Evolutionary conservation across 1,140 invertebrate species (phyloP), one percentile per base, ranked within the genome.

Genomic region (Laupala kohalensis): DNA sequence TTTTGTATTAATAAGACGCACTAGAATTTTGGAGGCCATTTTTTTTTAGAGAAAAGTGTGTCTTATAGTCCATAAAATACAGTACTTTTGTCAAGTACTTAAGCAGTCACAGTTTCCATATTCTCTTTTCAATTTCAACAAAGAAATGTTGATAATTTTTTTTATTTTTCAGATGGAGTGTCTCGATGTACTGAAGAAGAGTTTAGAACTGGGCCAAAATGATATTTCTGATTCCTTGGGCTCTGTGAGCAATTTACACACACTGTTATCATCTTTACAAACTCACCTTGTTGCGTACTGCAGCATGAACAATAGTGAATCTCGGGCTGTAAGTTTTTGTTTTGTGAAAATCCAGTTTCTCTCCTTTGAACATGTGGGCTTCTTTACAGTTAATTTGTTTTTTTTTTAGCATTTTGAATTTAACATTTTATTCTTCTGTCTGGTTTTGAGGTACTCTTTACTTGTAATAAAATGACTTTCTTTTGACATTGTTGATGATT

Each of bases 261-360:
- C 81, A 19, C 77, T 88, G 6, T 76, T 89, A 19, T 83, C 85
- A 13, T 85, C 84, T 5, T 76, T 89, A 24, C 87, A 89, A 75
- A 86, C 85, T 77, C 87, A 89, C 78, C 74, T 88, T 71, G 76
- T 88, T 71, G 84, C 86, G 0, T 83, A 84, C 74, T 76, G 76
- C 74, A 74, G 74, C 71, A 37, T 68, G 24, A 67, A 71, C 26
- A 66, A 67, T 1, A 25, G 72, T 63, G 12, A 69, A 6, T 67
- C 13, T 28, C 53, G 62, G 25, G 3, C 25, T 12, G 37, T 72
- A 53, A 73, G 72, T 71, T 29, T 13, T 53, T 53, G 37, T 53
- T 53, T 19, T 53, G n/a, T n/a, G n/a, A n/a, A n/a, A n/a, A n/a
- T n/a, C n/a, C n/a, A n/a, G n/a, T n/a, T n/a, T n/a, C n/a, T n/a